These are phyloP conservation scores for Drosophila macrospina DNA, from an alignment of 2,888 invertebrate genomes.

Conservation along the genomic window DNA sequence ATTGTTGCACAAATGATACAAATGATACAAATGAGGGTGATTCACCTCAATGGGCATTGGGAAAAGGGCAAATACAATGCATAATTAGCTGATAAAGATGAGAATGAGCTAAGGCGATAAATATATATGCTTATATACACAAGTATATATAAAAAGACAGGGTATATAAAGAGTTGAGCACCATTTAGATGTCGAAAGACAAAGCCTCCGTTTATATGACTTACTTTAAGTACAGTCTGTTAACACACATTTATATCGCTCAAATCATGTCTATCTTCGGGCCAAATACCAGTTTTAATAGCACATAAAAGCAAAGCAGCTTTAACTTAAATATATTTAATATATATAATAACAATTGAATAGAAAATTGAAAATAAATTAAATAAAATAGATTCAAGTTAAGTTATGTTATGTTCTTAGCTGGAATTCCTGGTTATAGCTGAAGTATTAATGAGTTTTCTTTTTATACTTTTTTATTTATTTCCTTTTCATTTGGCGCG, in stretches of 20 bases:
- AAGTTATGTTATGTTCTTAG: not conserved
- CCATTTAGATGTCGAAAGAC: not conserved
- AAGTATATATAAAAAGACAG: not conserved
- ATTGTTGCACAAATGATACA: conserved; percentile 2
- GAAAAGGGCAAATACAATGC: conserved; percentile 51
- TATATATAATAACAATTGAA: too few relatives aligned
- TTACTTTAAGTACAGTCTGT: not conserved
- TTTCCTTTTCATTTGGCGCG: conserved; percentile 42
- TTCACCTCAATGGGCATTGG: conserved; percentile 34
- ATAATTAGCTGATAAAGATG: conserved; percentile 66
- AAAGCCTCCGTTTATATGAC: not conserved
- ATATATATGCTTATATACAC: too few relatives aligned
- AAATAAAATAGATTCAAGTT: not conserved
- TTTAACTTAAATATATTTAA: not conserved
- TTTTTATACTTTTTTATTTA: not conserved
- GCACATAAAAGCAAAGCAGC: not conserved
- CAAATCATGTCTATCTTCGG: not conserved
- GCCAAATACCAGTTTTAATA: not conserved
- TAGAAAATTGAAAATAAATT: not conserved
- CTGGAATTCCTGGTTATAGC: not conserved
- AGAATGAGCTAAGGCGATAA: not conserved
- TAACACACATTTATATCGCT: not conserved
- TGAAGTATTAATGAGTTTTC: conserved; percentile 25
- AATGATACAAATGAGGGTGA: conserved; percentile 41
- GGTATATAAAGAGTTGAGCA: not conserved